Base-by-base conservation (phyloP, 2,888 invertebrate species). In the Petrophora chlorosata region DNA sequence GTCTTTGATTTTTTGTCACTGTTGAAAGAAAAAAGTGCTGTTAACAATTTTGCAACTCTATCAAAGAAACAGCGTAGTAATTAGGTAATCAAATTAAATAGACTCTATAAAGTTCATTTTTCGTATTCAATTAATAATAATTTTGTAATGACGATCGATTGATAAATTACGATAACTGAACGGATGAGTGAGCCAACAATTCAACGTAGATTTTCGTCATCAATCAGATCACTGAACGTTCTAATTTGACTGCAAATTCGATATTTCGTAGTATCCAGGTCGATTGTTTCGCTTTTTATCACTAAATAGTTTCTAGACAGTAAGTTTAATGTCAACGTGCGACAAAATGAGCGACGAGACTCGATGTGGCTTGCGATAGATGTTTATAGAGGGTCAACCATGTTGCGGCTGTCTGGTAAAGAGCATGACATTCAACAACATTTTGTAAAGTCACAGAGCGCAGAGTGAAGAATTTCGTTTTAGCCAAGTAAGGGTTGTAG, bases 141-240 rank as follows among this genome's bases (percentile, higher is more conserved):
- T 38, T 42, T 28, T 17, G 46, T 39, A 46, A 46, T 13, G 15
- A 14, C 13, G 39, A 35, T 5, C 45, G 29, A 48, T 57, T 46
- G 43, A 50, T 52, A 36, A 55, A 50, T 59, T 56, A 44, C 54
- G 49, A 50, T 49, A 48, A 8, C 41, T 58, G 28, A 53, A 58
- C 60, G 62, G 62, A 58, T 56, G 62, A 62, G 53, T 62, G 62
- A 53, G 12, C 48, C 45, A 50, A 51, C 55, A 60, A 53, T 10
- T 46, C 45, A 50, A 51, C 55, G 54, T 58, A 52, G 42, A 45
- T 60, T 62, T 60, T 45, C 62, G 35, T 22, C 60, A 62, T 50
- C 49, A 30, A 36, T 15, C 51, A 49, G 42, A 48, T 52, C 42
- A 45, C 36, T 40, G 39, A n/a, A 51, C 48, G 44, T 47, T 54